phyloP scores from a whole-genome alignment of 1,140 invertebrate species.

The Portunus trituberculatus region DNA sequence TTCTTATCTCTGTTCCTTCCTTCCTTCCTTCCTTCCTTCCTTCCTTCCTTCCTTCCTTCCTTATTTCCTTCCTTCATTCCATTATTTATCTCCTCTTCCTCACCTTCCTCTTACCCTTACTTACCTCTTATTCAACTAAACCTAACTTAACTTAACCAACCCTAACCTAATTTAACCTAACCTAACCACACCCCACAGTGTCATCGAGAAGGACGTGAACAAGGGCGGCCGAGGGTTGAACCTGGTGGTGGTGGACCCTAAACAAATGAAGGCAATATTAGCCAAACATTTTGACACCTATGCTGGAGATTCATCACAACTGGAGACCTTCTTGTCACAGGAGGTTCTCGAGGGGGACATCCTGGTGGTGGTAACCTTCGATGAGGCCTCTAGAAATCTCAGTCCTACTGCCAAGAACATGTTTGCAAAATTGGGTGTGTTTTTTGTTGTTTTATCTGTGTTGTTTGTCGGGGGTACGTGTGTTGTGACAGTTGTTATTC shows the following conservation, averaged over 20 bases:
- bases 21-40: too few species aligned
- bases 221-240: slow-evolving; percentile 69
- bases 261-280: slow-evolving; percentile 59
- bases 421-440: slow-evolving; percentile 60
- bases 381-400: slow-evolving; percentile 68
- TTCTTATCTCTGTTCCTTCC: too few species aligned
- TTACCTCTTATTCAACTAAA: too few species aligned
- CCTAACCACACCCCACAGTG: slow-evolving; percentile 26
- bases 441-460: not conserved
- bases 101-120: too few species aligned
- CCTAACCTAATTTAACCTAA: too few species aligned
- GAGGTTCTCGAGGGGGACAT: slow-evolving; percentile 69
- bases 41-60: too few species aligned
- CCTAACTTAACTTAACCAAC: too few species aligned
- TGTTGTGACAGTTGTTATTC: too few species aligned
- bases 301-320: slow-evolving; percentile 66
- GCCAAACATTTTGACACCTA: slow-evolving; percentile 69
- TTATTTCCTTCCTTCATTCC: too few species aligned
- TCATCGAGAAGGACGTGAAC: slow-evolving; percentile 70
- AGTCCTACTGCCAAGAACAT: slow-evolving; percentile 56
- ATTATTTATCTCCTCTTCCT: too few species aligned
- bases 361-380: slow-evolving; percentile 67
- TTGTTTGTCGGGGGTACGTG: not conserved
- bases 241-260: slow-evolving; percentile 62
- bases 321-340: slow-evolving; percentile 61